Percentiles rank a stretch among this genome's conserved stretches.
Conservation (phyloP, 2,888 invertebrate species). For the Drosophila seclusa region DNA sequence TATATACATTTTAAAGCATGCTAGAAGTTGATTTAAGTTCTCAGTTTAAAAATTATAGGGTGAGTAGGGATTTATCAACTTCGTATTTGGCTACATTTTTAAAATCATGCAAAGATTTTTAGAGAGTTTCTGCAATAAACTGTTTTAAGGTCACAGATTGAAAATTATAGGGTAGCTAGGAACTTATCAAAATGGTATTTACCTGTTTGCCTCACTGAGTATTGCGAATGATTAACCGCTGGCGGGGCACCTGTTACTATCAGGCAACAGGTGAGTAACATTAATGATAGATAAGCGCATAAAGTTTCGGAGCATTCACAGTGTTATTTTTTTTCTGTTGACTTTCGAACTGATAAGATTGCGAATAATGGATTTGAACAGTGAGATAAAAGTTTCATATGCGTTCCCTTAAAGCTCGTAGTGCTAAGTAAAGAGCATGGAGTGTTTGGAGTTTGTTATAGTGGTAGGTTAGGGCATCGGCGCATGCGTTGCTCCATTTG, state of each 20-base stretch:
- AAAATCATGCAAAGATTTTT: no score
- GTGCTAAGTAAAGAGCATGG: neutral
- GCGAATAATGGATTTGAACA: conserved; percentile 21
- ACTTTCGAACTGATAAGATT: conserved; percentile 69
- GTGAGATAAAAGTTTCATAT: conserved; percentile 29
- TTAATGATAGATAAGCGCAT: conserved; percentile 58
- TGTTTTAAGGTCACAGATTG: neutral
- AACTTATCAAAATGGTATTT: neutral
- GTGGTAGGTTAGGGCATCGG: conserved; percentile 76
- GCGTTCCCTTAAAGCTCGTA: neutral
- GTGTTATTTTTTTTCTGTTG: conserved; percentile 48
- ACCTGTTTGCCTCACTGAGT: conserved; percentile 51
- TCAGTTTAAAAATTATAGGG: neutral
- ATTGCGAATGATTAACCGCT: conserved; percentile 61
- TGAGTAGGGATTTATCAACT: neutral
- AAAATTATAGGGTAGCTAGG: conserved; percentile 26
- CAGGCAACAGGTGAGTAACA: conserved; percentile 69
- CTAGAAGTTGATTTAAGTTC: neutral
- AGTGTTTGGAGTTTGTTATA: conserved; percentile 13
- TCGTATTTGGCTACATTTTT: neutral
- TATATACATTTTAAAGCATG: neutral
- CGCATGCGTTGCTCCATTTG: conserved; percentile 50
- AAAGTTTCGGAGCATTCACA: conserved; percentile 36
- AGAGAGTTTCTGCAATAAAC: neutral
- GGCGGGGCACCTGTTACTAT: conserved; percentile 70